Percentiles rank a stretch among this genome's conserved stretches.
phyloP scores from a whole-genome alignment of 2,113 vertebrate species.

The Platycercus adscitus region DNA sequence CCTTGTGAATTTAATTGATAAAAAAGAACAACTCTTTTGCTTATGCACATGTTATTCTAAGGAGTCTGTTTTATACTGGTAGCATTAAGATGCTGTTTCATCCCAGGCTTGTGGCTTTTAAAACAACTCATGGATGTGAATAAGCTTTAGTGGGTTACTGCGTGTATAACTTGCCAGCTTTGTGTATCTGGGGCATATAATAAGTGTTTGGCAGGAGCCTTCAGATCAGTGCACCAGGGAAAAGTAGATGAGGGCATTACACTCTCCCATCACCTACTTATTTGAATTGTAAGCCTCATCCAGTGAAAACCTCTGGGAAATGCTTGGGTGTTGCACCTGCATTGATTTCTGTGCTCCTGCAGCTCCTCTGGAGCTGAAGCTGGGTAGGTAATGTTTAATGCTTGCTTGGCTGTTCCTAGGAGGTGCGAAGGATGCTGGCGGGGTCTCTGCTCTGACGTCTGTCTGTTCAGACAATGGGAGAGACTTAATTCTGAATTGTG shows the following conservation, averaged over 20 bases:
- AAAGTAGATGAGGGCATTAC: background rate
- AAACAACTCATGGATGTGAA: background rate
- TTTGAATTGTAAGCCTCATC: background rate
- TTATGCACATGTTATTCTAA: background rate
- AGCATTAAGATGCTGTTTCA: background rate
- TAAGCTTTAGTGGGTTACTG: background rate
- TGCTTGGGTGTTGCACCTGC: too few relatives aligned
- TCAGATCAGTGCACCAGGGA: background rate
- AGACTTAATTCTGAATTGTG: background rate
- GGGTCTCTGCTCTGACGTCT: background rate
- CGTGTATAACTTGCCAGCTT: background rate
- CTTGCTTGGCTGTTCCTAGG: background rate
- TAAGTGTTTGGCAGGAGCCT: background rate
- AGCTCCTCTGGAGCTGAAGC: background rate
- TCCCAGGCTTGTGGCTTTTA: background rate
- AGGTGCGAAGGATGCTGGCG: background rate
- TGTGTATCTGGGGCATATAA: background rate
- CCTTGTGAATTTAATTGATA: background rate
- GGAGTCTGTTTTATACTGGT: background rate
- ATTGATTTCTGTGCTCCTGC: background rate
- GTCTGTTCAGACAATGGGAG: fast-evolving
- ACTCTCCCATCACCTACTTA: background rate
- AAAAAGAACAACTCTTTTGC: background rate
- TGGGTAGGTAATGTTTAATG: fast-evolving
- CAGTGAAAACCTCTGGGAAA: background rate